Evolutionary conservation across 2,113 vertebrate genomes (phyloP), one percentile per base, ranked within the genome.

Genomic region (Toxostoma redivivum): DNA sequence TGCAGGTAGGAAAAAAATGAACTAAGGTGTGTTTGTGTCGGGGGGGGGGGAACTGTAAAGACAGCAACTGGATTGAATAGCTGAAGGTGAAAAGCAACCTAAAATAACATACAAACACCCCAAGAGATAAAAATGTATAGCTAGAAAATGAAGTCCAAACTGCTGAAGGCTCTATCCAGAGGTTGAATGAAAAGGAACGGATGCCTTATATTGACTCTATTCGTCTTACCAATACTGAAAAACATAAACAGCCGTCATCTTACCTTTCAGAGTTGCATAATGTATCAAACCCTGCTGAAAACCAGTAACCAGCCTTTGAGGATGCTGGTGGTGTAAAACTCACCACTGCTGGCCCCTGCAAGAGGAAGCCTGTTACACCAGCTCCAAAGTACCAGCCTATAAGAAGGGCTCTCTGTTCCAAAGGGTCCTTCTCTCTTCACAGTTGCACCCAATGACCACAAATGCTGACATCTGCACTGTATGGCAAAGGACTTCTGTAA

Each of bases 271-370:
- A 71, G 25, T 2, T 58, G 15, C 5, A 18, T 3, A 12, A 85
- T 2, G 10, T 25, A 70, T 13, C 7, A 74, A 86, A 54, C 5
- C 9, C 33, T 42, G 28, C 38, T 67, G 35, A 74, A 66, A 83
- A 90, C 8, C 74, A 73, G 71, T 12, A 31, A 79, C 10, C 42
- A 65, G 25, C 50, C 74, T 48, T 30, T 51, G n/a, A 87, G 51
- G 24, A 19, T 2, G 35, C 28, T 25, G 7, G 7, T 47, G 20
- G 27, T 48, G 6, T n/a, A 38, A 78, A 73, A 66, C 6, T 50
- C 17, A 54, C 19, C 16, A 35, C 1, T 0, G 1, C 15, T 24
- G 38, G 61, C 22, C 38, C 28, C 48, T 2, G 7, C 30, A 69
- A 24, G 56, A 85, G 25, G 28, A 84, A 86, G 57, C 10, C 53